Base-by-base conservation (phyloP, 2,888 invertebrate species). In the Rhingia campestris region DNA sequence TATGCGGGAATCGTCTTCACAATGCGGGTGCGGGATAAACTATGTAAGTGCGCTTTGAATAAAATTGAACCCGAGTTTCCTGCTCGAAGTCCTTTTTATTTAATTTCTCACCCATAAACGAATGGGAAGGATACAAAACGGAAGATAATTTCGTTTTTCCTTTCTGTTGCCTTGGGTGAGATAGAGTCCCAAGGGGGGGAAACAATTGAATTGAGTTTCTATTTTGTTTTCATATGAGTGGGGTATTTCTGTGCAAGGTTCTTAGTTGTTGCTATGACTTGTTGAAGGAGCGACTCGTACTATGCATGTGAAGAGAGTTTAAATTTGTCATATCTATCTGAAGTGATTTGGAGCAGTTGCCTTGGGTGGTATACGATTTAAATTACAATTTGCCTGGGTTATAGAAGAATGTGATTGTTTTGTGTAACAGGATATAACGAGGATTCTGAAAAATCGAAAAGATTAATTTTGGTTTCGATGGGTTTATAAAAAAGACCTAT, bases 181-280 rank as follows among this genome's bases (percentile, higher is more conserved):
- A 53, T 35, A 9, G 14, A 35, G 32, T 51, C 45, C 45, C 41
- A 6, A 47, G 54, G 47, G 37, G 41, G 45, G 22, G 1, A 2
- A 22, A 45, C 73, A 73, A 73, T 73, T 73, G 73, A 73, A 73
- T 73, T 73, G 47, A 56, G 56, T 73, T 64, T 54, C 63, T 41
- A 64, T 73, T 73, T 73, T 73, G 64, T 73, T 64, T 73, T 56
- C 45, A 73, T 64, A 73, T 47, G 47, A 22, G 22, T 22, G 1
- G 22, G 22, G 22, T 73, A 64, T 73, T 73, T 73, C 63, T 73
- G 63, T 73, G 56, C 73, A 73, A 35, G 73, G 73, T 4, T 47
- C 56, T 73, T 47, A 33, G 35, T 45, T 45, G 54, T 30, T 72
- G 51, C 59, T 6, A 22, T 6, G 37, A 39, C 45, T 30, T 54